Base-by-base conservation (phyloP, 2,888 invertebrate species). In the Callosobruchus maculatus region DNA sequence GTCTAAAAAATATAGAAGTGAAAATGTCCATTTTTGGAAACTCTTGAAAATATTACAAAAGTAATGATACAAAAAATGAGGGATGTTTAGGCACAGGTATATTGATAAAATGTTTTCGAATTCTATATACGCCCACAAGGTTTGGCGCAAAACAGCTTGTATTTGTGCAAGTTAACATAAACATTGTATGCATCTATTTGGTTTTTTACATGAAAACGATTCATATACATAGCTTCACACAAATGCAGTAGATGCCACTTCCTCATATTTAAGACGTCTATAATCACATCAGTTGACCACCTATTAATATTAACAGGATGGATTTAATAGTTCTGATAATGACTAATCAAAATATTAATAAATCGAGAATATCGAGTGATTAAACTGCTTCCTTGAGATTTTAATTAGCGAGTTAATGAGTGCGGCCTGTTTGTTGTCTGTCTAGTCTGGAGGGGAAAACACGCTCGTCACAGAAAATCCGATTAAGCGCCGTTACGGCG, bases 401-500 rank as follows among this genome's bases (percentile, higher is more conserved):
- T 81, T 81, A 80, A 81, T 81, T 80, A 80, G 72, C 75, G 73
- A 78, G 76, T 78, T 80, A 81, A 81, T 80, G 77, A 80, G 78
- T 76, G 77, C 79, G 78, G 80, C 76, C 71, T 74, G 77, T 79
- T 80, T 80, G 78, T 78, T 72, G 73, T 75, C 71, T 72, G 78
- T 49, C 49, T 18, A 49, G 72, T 76, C 66, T 72, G 73, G 76
- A 49, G 18, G 5, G 13, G 13, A 49, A 49, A 80, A 80, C 79
- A 77, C 76, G 76, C 80, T 76, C 78, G 81, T 82, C 82, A 82
- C 77, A 80, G 78, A 80, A 79, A 83, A 82, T 81, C 79, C 78
- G 78, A 81, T 81, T 80, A 80, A 72, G 68, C 68, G 70, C 69
- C 69, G 71, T 73, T 76, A 49, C 13, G 49, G 49, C 49, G 49